Conservation (phyloP, 2,797 vertebrate species). For the Notamacropus eugenii region DNA sequence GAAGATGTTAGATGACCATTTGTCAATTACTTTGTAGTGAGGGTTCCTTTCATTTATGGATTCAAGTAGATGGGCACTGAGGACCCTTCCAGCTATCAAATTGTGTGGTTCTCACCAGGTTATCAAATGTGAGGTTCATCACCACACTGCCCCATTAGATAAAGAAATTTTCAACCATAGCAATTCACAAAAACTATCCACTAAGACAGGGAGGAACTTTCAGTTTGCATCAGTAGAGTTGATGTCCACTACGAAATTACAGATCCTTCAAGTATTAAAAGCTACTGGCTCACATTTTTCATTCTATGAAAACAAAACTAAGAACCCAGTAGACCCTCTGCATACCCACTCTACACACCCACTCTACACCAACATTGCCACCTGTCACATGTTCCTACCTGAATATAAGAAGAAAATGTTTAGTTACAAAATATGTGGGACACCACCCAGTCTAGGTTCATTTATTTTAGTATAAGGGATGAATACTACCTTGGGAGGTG, state of each 20-base stretch:
- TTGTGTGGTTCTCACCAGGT: neutral
- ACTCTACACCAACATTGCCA: neutral
- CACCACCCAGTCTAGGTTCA: neutral
- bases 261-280: neutral
- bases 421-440: neutral
- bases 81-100: neutral
- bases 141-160: neutral
- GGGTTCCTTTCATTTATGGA: neutral
- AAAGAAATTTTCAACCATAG: neutral
- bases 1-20: neutral
- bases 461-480: neutral
- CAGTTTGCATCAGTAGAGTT: neutral
- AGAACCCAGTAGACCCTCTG: neutral
- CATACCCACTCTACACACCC: neutral
- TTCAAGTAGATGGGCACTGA: neutral
- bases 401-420: neutral
- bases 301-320: neutral
- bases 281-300: neutral
- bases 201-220: neutral
- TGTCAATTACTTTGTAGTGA: neutral
- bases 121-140: neutral
- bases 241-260: neutral
- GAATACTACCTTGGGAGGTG: conserved; percentile 20
- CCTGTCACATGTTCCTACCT: neutral
- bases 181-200: neutral